Evolutionary conservation across 2,797 vertebrate species (phyloP).

Genomic region (Melanotaenia pygmaea): DNA sequence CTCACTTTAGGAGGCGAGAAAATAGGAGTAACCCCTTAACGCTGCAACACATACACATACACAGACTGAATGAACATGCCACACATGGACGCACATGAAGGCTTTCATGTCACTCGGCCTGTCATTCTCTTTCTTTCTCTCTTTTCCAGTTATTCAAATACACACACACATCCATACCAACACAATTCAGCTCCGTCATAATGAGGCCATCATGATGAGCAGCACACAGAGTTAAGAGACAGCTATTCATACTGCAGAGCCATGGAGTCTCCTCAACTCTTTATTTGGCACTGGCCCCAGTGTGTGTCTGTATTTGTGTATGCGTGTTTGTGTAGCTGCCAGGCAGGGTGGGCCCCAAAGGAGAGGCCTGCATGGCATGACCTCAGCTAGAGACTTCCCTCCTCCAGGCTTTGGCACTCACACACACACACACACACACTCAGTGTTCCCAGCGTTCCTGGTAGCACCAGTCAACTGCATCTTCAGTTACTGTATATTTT

Average conservation of each 20-base stretch:
- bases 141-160: conserved; percentile 23
- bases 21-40: conserved; percentile 33
- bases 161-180: conserved; percentile 21
- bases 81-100: conserved; percentile 58
- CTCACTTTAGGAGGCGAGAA: conserved; percentile 43
- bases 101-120: conserved; percentile 37
- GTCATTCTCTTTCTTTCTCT: conserved; percentile 32
- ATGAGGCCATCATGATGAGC: conserved; percentile 69
- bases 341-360: conserved; percentile 67
- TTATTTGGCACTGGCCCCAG: conserved; percentile 53
- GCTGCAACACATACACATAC: conserved; percentile 25
- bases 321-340: conserved; percentile 51
- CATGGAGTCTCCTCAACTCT: conserved; percentile 57
- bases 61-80: conserved; percentile 40
- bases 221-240: conserved; percentile 65
- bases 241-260: conserved; percentile 62
- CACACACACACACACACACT: conserved; percentile 38
- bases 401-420: conserved; percentile 53
- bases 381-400: conserved; percentile 69
- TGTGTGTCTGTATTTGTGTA: conserved; percentile 37
- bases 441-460: conserved; percentile 68
- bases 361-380: conserved; percentile 69
- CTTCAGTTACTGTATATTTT: conserved; percentile 40
- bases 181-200: conserved; percentile 60
- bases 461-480: conserved; percentile 65